Evolutionary conservation across 2,113 vertebrate species (phyloP), one percentile per base, ranked within the genome.

Genomic region (Microcebus lehilahytsara): DNA sequence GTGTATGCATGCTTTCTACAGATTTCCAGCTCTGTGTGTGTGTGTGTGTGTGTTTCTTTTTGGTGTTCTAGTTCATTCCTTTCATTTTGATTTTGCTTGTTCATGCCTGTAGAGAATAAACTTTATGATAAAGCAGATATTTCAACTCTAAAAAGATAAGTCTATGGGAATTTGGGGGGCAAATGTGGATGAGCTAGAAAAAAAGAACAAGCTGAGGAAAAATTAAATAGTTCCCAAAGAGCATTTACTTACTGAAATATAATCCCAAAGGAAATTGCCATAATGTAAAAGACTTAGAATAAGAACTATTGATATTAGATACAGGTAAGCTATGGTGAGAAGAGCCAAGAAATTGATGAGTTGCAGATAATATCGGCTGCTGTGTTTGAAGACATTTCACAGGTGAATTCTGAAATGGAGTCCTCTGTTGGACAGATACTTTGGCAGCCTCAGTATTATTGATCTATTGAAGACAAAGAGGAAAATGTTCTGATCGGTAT

Each of bases 401-500:
- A 74, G 88, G 94, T 96, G 95, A 85, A 96, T 95, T 96, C 71
- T 89, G 92, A 90, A 92, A 78, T 67, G 40, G 92, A 96, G 81
- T 89, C 53, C 87, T 95, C 87, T 85, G 96, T 88, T 95, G 95
- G 88, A 34, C 49, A 89, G 95, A 94, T 86, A 81, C 62, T 85
- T 94, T 93, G 95, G 89, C 83, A 93, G 78, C 62, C 72, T 94
- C 22, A 23, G 51, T 79, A 53, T 84, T 98, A 98, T 98, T 96
- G 97, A 98, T 97, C 97, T 85, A 89, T 93, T 69, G 88, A 89
- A 96, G 95, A 91, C 96, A 92, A 93, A 97, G 96, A 79, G 78
- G 78, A 88, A 97, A 80, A 51, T 0, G 1, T 79, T 93, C 92
- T 95, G 90, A 96, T 97, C 19, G 0, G 49, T 96, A 96, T 95